Evolutionary conservation across 2,113 vertebrate genomes (phyloP).

Genomic region (Trochalopteron elliotii): DNA sequence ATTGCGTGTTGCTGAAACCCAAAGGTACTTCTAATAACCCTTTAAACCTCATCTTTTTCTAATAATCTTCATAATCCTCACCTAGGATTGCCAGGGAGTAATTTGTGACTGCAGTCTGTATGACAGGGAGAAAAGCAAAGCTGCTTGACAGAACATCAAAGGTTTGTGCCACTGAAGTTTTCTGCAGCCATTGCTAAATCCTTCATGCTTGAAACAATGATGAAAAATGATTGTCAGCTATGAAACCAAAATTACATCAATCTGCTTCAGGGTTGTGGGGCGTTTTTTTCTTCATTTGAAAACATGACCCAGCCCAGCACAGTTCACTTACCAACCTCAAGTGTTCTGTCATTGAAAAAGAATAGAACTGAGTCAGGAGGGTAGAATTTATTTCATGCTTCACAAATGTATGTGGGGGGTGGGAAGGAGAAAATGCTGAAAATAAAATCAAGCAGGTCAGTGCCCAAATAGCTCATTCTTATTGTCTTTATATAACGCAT

Average conservation of each 20-base stretch:
- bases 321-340: conserved; percentile 5
- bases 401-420: background rate
- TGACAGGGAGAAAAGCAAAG: background rate
- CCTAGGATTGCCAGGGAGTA: background rate
- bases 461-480: background rate
- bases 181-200: background rate
- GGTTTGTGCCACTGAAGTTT: conserved; percentile 26
- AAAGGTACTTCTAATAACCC: background rate
- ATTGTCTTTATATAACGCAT: background rate
- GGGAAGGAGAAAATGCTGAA: background rate
- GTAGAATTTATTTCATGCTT: background rate
- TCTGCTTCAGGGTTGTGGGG: background rate
- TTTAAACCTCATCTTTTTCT: conserved; percentile 9
- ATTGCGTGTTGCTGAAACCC: conserved; percentile 1
- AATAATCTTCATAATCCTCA: conserved; percentile 22
- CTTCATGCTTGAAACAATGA: conserved; percentile 46
- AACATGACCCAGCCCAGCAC: conserved; percentile 12
- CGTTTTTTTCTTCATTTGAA: background rate
- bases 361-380: background rate
- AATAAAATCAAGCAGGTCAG: background rate
- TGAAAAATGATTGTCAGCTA: conserved; percentile 35
- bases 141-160: conserved; percentile 29
- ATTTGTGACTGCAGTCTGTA: background rate
- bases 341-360: background rate
- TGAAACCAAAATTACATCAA: conserved; percentile 43